Evolutionary conservation across 2,888 invertebrate species (phyloP), one percentile per base, ranked within the genome.

Genomic region (Drosophila nr. perissopoda): DNA sequence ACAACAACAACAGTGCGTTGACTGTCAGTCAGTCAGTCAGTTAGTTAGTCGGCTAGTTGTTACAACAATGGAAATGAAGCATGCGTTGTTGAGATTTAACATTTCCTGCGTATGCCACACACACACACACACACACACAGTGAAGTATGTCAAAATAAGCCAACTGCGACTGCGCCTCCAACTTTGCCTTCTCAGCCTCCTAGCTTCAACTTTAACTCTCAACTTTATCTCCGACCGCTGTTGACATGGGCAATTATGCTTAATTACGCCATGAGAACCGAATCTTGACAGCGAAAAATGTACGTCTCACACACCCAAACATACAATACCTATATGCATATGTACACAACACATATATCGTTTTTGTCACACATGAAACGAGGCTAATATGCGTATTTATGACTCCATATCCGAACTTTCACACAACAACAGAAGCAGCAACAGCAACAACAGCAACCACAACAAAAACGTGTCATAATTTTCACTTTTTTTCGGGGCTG

Each of bases 361-460:
- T 46, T 48, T 48, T 63, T 60, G 64, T 75, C 62, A 60, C 56
- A 57, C 57, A 60, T 63, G 75, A 82, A 91, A 81, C 77, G 81
- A 80, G 91, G 91, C 89, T 91, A 91, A 91, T 91, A 90, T 79
- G 80, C 76, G 78, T 88, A 89, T 91, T 90, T 90, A 90, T 89
- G 84, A 57, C 61, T 61, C 48, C 63, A 57, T 71, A 71, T 63
- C 51, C 53, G 27, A 81, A 67, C 78, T 78, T 80, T 80, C 80
- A 75, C 67, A 67, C 58, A 54, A 31, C n/a, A 40, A 21, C 60
- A 33, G 6, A 8, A 40, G 8, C 48, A 10, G 5, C 62, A 18
- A 18, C 48, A 21, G 2, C 42, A 48, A 36, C 46, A 53, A n/a
- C 13, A 36, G 36, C 62, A 46, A 31, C 33, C 7, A 38, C 53